These are phyloP conservation scores for Meteorus colon DNA, from an alignment of 2,888 invertebrate genomes.

Conservation along the genomic window DNA sequence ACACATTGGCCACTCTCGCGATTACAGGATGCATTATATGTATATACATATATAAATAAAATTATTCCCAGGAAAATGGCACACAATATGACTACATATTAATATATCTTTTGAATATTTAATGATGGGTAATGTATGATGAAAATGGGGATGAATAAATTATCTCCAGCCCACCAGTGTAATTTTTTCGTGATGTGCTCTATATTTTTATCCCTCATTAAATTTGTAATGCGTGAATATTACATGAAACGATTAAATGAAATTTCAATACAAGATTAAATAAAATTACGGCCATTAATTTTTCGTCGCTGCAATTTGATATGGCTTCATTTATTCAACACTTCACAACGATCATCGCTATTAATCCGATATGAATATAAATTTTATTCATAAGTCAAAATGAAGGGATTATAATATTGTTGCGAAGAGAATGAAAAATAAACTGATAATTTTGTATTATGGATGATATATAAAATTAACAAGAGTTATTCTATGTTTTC, in stretches of 20 bases:
- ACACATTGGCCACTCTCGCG: background rate
- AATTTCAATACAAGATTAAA: background rate
- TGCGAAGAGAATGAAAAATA: background rate
- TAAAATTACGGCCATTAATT: background rate
- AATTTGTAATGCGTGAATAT: background rate
- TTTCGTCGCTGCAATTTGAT: background rate
- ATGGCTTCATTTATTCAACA: background rate
- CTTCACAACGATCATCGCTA: background rate
- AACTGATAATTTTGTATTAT: too few species aligned
- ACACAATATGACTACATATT: too few species aligned
- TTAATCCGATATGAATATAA: slow-evolving; percentile 6
- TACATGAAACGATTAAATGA: background rate
- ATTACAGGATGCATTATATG: too few species aligned
- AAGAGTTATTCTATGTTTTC: too few species aligned
- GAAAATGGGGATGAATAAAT: too few species aligned
- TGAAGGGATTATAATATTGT: background rate
- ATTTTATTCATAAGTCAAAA: background rate
- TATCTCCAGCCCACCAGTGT: too few species aligned
- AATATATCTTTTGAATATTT: too few species aligned
- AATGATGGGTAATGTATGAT: too few species aligned
- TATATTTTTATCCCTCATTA: background rate
- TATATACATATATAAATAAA: too few species aligned
- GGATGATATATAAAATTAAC: too few species aligned
- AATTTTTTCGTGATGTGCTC: background rate
- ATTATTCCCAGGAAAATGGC: too few species aligned